phyloP scores from a whole-genome alignment of 2,888 invertebrate species.

The Rhimphoctona megacephalus region DNA sequence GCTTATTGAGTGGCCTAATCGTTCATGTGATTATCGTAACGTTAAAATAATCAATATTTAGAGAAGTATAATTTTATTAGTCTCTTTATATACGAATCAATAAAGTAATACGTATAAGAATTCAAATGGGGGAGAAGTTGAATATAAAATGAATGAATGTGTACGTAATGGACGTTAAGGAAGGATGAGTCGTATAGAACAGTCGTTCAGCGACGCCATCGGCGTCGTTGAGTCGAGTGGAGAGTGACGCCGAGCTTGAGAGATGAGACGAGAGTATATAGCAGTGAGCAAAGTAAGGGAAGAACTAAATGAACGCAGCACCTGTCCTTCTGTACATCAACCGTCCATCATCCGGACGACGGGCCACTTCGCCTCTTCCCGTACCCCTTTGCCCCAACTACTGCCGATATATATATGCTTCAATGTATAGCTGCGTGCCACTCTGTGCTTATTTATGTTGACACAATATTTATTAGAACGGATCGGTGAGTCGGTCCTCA shows the following conservation, averaged over 20 bases:
- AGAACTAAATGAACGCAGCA: constrained; percentile 76
- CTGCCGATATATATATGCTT: constrained; percentile 51
- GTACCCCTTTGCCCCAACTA: constrained; percentile 55
- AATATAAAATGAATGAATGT: constrained; percentile 20
- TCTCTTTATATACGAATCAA: neutral
- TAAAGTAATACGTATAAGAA: neutral
- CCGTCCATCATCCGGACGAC: constrained; percentile 81
- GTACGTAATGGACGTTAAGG: constrained; percentile 18
- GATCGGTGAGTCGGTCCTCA: constrained; percentile 81
- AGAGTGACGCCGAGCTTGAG: constrained; percentile 49
- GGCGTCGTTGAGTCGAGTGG: constrained; percentile 55
- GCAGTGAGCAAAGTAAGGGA: constrained; percentile 61
- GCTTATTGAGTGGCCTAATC: neutral
- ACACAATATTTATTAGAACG: constrained; percentile 85
- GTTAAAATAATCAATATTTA: neutral
- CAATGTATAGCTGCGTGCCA: constrained; percentile 68
- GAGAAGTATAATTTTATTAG: neutral
- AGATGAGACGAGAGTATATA: constrained; percentile 59
- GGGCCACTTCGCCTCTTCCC: constrained; percentile 69
- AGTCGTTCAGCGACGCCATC: constrained; percentile 54
- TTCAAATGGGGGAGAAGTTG: neutral
- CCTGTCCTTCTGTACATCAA: constrained; percentile 84
- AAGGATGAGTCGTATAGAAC: constrained; percentile 31
- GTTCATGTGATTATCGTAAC: neutral
- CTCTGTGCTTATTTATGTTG: constrained; percentile 84